Conservation (phyloP, 2,888 invertebrate genomes). For the Hirtodrosophila histrioides region DNA sequence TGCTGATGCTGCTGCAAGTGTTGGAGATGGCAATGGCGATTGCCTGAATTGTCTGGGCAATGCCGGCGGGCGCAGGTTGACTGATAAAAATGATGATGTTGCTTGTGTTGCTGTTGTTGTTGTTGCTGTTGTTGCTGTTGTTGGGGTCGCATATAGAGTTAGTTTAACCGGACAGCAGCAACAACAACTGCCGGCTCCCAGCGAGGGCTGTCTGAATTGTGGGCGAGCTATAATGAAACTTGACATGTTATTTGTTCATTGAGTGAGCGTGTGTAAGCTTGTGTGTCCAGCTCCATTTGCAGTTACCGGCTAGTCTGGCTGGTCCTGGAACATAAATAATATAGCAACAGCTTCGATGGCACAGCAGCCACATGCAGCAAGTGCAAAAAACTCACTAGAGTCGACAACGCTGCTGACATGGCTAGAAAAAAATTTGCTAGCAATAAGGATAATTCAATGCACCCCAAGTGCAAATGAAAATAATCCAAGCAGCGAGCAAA, state of each 20-base stretch:
- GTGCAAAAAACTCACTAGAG: conserved; percentile 18
- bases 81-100: conserved; percentile 73
- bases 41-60: conserved; percentile 38
- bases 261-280: conserved; percentile 47
- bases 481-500: neutral
- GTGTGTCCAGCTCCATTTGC: conserved; percentile 21
- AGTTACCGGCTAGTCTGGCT: conserved; percentile 2
- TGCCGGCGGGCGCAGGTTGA: conserved; percentile 65
- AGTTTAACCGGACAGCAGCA: conserved; percentile 53
- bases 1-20: conserved; percentile 43
- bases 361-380: conserved; percentile 41
- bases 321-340: conserved; percentile 51
- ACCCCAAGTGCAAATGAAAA: conserved; percentile 9
- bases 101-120: conserved; percentile 40
- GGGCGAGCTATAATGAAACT: conserved; percentile 76
- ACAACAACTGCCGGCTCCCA: conserved; percentile 27
- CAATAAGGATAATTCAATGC: conserved; percentile 6
- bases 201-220: conserved; percentile 61
- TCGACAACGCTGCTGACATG: conserved; percentile 31
- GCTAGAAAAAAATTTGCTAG: conserved; percentile 17
- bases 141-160: conserved; percentile 42
- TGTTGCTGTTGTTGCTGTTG: conserved; percentile 23
- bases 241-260: conserved; percentile 82
- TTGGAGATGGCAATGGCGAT: conserved; percentile 39
- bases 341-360: conserved; percentile 24